Evolutionary conservation across 2,888 invertebrate genomes (phyloP).

Genomic region (Oxytorus armatus): DNA sequence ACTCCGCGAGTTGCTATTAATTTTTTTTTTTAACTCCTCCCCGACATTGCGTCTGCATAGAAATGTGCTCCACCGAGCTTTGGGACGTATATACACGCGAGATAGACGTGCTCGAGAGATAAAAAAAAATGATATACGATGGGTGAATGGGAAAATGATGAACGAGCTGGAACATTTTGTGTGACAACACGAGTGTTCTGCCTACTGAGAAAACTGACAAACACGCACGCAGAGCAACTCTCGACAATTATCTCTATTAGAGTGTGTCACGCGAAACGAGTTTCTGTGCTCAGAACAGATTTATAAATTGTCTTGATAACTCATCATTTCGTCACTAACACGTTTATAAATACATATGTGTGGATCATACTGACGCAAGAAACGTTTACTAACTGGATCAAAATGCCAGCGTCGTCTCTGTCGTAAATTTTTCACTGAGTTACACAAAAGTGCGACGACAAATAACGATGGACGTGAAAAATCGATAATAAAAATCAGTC

Average conservation of each 20-base stretch:
- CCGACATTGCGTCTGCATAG: slow-evolving; percentile 23
- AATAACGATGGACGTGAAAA: not conserved
- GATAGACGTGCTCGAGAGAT: not conserved
- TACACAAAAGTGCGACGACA: not conserved
- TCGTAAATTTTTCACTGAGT: slow-evolving; percentile 44
- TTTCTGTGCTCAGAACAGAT: slow-evolving; percentile 11
- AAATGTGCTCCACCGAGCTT: slow-evolving; percentile 31
- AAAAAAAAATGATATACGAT: slow-evolving; percentile 58
- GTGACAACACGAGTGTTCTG: slow-evolving; percentile 12
- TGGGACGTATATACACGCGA: slow-evolving; percentile 1
- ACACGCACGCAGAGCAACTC: slow-evolving; percentile 30
- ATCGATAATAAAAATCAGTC: slow-evolving; percentile 13
- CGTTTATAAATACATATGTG: not conserved
- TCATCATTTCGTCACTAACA: slow-evolving; percentile 1
- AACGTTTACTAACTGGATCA: slow-evolving; percentile 43
- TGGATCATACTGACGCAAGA: slow-evolving; percentile 11
- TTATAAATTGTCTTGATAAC: slow-evolving; percentile 43
- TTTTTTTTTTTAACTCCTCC: slow-evolving; percentile 20
- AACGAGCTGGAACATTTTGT: not conserved
- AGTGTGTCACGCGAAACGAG: slow-evolving; percentile 20
- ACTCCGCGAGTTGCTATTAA: not conserved
- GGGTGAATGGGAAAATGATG: not conserved
- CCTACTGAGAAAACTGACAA: slow-evolving; percentile 26
- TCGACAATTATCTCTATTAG: slow-evolving; percentile 44
- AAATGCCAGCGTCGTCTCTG: slow-evolving; percentile 16